Percentiles rank a stretch among this genome's conserved stretches.
Conservation (phyloP, 2,888 invertebrate genomes). For the Yponomeuta cagnagella region DNA sequence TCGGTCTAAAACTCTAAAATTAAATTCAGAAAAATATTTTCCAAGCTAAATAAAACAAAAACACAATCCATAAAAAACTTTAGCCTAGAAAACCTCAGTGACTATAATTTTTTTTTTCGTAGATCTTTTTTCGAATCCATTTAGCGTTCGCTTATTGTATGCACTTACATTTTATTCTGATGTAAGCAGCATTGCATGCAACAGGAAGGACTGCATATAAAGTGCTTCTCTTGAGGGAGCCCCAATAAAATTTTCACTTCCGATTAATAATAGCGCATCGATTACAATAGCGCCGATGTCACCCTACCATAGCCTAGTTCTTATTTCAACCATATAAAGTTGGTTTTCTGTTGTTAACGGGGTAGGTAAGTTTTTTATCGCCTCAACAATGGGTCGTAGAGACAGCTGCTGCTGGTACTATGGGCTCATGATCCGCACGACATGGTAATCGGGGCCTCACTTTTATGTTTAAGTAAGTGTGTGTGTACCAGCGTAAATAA, state of each 20-base stretch:
- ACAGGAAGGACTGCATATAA: not conserved
- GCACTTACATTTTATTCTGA: no score
- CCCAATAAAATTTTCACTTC: constrained; percentile 41
- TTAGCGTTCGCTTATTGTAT: no score
- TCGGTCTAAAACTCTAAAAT: no score
- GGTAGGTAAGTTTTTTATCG: constrained; percentile 29
- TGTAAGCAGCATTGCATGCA: not conserved
- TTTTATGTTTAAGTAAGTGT: no score
- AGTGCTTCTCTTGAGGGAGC: constrained; percentile 20
- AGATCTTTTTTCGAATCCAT: no score
- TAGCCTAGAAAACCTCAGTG: no score
- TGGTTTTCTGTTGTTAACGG: constrained; percentile 23
- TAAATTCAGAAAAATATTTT: no score
- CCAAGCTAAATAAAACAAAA: no score
- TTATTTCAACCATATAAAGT: constrained; percentile 23
- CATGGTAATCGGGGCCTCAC: no score
- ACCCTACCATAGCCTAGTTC: constrained; percentile 18
- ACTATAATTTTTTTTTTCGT: no score
- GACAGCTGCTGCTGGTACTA: constrained; percentile 38
- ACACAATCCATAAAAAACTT: no score
- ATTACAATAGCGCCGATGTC: constrained; percentile 19
- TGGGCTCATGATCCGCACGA: not conserved
- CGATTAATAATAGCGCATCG: constrained; percentile 43
- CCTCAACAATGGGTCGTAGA: constrained; percentile 39
- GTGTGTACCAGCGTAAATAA: no score